Evolutionary conservation across 2,113 vertebrate genomes (phyloP), one percentile per base, ranked within the genome.

Genomic region (Irena cyanogastra): DNA sequence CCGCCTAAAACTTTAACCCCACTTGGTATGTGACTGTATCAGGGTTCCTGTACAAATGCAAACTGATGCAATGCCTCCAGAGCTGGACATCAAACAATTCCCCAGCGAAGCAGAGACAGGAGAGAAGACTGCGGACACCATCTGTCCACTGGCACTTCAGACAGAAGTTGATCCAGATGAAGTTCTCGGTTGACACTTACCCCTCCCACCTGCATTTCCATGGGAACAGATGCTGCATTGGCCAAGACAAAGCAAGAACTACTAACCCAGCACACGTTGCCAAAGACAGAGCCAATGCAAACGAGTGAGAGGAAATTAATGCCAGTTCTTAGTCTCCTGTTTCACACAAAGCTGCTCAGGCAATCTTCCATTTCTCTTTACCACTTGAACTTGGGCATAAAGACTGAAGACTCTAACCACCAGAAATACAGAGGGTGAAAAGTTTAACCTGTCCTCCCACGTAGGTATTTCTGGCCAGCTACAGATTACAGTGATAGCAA

Each of bases 201-300:
- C 50, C 86, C 49, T 94, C 95, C 79, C 56, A 92, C 28, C n/a
- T 69, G 44, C 61, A 95, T 92, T 90, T 95, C 94, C 90, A 95
- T 69, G 92, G 94, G 92, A 96, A 95, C 83, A 95, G 96, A 90
- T 88, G 89, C 31, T 65, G 47, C 49, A 78, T 2, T 30, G 69
- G 85, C 93, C 91, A 93, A 89, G 90, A 89, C 83, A 95, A 94
- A 95, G 90, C 60, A 64, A 92, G 76, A 90, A 64, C 81, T 64
- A 61, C 66, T 59, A 94, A 83, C 64, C 64, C 39, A 2, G 70
- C 0, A 0, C 61, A 66, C 5, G 0, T 4, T 65, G 61, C 52
- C 82, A 56, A 81, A 45, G 86, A n/a, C 8, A 3, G 68, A 78
- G 89, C 89, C 89, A 94, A 83, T 57, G 87, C 82, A 95, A 94